These are phyloP conservation scores for Oophaga sylvatica DNA, from an alignment of 2,797 vertebrate genomes.

Conservation along the genomic window DNA sequence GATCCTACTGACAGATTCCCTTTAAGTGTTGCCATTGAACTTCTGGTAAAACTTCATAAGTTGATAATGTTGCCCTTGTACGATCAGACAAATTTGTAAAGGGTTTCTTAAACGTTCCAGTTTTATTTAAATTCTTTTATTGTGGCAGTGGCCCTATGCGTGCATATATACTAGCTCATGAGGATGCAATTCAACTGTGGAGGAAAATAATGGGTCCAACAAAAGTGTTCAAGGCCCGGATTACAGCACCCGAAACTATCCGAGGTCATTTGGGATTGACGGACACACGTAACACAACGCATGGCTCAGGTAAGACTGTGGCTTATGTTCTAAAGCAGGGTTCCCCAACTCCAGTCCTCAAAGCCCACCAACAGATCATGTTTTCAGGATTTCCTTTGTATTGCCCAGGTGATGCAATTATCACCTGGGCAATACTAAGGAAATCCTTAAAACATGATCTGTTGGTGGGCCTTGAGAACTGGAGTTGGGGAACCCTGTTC, in stretches of 20 bases:
- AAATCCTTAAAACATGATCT: too few relatives aligned
- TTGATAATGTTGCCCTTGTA: background rate
- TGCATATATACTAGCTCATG: constrained; percentile 89
- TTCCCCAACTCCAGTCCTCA: too few relatives aligned
- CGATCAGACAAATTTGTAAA: background rate
- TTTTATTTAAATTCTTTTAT: background rate
- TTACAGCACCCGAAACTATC: constrained; percentile 80
- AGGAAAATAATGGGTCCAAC: constrained; percentile 94
- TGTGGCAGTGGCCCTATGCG: constrained; percentile 87
- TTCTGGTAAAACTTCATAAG: background rate
- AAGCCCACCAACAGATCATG: too few relatives aligned
- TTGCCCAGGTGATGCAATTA: too few relatives aligned
- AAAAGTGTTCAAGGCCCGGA: constrained; percentile 87
- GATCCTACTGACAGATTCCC: background rate
- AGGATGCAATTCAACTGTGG: constrained; percentile 87
- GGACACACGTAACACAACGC: constrained; percentile 93
- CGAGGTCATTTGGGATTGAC: constrained; percentile 90
- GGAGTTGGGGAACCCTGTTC: too few relatives aligned
- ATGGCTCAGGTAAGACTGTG: constrained; percentile 85
- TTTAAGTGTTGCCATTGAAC: background rate
- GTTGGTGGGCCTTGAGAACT: too few relatives aligned
- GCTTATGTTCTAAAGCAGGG: background rate
- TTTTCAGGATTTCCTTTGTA: too few relatives aligned
- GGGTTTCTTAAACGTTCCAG: background rate
- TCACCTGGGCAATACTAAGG: too few relatives aligned